Conservation (phyloP, 2,888 invertebrate species). For the Oligia latruncula region DNA sequence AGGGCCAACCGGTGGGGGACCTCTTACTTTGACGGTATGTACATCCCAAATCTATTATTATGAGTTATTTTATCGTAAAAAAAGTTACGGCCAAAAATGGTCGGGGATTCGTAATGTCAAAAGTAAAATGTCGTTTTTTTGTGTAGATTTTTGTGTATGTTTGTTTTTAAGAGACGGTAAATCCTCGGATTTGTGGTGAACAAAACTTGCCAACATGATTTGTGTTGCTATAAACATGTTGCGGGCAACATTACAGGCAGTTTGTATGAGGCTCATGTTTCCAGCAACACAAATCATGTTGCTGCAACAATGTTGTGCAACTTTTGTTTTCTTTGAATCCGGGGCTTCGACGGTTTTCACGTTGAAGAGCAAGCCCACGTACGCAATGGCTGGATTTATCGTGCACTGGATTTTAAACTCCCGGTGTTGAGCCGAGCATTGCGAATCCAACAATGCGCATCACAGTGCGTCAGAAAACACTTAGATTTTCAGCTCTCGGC, state of each 20-base stretch:
- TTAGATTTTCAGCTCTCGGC: not conserved
- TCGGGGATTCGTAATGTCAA: not conserved
- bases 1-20: constrained; percentile 85
- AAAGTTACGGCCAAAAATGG: not conserved
- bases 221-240: not conserved
- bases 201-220: not conserved
- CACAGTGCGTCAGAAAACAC: not conserved
- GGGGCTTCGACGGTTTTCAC: not conserved
- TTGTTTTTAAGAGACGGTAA: constrained; percentile 3
- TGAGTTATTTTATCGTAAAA: not conserved
- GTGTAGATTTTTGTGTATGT: not conserved
- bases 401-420: not conserved
- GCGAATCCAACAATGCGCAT: not conserved
- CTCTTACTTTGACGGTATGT: constrained; percentile 87
- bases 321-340: not conserved
- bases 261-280: not conserved
- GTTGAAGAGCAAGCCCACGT: not conserved
- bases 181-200: not conserved
- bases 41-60: not conserved
- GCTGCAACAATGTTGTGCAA: not conserved
- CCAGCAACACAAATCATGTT: not conserved
- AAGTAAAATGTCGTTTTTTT: not conserved
- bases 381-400: not conserved
- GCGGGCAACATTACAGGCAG: not conserved
- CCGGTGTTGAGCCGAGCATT: not conserved